These are phyloP conservation scores for Thomomys bottae DNA, from an alignment of 2,113 vertebrate species.

Conservation along the genomic window DNA sequence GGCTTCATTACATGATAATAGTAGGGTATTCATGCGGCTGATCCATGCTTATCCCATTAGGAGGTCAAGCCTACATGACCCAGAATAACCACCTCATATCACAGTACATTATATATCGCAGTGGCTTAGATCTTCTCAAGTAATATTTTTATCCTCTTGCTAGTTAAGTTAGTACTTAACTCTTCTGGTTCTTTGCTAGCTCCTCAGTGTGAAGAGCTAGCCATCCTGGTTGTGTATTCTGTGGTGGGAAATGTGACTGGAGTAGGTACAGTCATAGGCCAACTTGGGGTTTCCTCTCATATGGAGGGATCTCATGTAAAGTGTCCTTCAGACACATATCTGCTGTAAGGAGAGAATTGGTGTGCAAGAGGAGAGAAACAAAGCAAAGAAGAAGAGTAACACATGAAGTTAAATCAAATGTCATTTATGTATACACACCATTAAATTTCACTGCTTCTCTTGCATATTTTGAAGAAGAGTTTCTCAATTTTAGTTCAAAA, in stretches of 20 bases:
- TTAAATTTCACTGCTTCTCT: constrained; percentile 23
- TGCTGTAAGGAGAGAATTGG: background rate
- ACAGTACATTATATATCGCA: background rate
- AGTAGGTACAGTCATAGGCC: background rate
- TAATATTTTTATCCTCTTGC: background rate
- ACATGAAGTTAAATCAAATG: background rate
- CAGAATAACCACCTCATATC: background rate
- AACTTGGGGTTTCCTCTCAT: background rate
- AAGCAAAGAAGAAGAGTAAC: background rate
- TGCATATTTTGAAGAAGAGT: background rate
- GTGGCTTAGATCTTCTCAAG: background rate
- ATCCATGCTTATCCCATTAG: background rate
- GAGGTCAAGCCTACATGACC: background rate
- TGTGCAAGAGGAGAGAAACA: background rate
- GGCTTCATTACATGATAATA: background rate
- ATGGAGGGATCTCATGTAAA: background rate
- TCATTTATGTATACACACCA: background rate
- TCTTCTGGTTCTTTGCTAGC: background rate
- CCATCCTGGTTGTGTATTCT: background rate
- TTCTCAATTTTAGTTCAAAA: background rate
- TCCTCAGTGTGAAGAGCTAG: background rate
- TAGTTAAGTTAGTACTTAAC: background rate
- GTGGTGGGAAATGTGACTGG: background rate
- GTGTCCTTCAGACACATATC: background rate
- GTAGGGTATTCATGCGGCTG: background rate